Base-by-base conservation (phyloP, 2,888 invertebrate species). In the Vanessa cardui region DNA sequence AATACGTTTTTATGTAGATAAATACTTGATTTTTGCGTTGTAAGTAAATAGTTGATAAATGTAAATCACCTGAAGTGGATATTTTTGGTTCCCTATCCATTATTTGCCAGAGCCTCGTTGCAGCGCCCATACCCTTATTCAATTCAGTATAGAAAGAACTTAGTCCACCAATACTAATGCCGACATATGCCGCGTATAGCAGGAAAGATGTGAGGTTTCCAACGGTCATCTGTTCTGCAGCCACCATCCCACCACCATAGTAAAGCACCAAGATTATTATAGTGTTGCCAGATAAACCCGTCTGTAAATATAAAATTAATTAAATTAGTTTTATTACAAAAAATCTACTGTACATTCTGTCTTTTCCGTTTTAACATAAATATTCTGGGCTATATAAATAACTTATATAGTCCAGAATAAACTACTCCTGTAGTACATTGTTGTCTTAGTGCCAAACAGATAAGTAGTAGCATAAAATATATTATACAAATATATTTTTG, bases 201-300 rank as follows among this genome's bases (percentile, higher is more conserved):
- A 99, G 93, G 87, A 99, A 99, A 0, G 99, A 97, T 0, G 99
- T 98, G 20, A 99, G 93, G 72, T 96, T 96, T 6, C 99, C 99
- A 16, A 98, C 96, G 0, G 96, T 95, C 68, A 97, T 88, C 21
- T 95, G 92, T 54, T 96, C 94, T 1, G 96, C 95, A 0, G 97
- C 95, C 45, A 99, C 97, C 95, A 99, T 96, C 3, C 95, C 94
- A 0, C 98, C 98, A 0, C 99, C 99, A 78, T 97, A 97, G 86
- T 98, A 99, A 1, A 99, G 93, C 16, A 99, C 98, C 3, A 97
- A 95, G 71, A 99, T 94, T 74, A 98, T 96, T 71, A 99, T 96
- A 7, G 96, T 93, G 86, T 99, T 98, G 12, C 99, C 99, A 58
- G 97, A 95, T 64, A 99, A 94, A 2, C 98, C 98, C 66, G 97